These are phyloP conservation scores for Diarsia brunnea DNA, from an alignment of 2,888 invertebrate genomes.

Conservation along the genomic window DNA sequence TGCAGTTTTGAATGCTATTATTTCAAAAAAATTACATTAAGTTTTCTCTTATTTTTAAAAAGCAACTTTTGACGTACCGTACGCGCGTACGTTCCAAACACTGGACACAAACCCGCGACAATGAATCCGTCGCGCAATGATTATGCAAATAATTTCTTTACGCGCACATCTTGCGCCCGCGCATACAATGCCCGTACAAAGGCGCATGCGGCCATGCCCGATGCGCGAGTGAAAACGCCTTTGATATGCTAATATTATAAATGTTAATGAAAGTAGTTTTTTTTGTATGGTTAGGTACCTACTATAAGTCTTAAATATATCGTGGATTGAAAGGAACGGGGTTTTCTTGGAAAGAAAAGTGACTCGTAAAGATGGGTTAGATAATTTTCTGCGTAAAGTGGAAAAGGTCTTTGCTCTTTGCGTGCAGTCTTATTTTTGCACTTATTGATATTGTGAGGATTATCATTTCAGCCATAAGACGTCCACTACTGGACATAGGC, in stretches of 20 bases:
- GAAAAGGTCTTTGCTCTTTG: not conserved
- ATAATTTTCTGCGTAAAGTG: not conserved
- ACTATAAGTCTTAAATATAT: constrained; percentile 1
- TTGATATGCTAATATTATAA: constrained; percentile 78
- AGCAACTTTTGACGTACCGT: constrained; percentile 66
- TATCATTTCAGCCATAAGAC: too few relatives aligned
- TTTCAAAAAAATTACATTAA: too few relatives aligned
- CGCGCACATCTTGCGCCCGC: constrained; percentile 67
- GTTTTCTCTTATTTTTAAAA: not conserved
- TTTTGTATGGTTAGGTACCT: constrained; percentile 39
- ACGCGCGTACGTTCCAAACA: too few relatives aligned
- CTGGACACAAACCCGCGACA: constrained; percentile 68
- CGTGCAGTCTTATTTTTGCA: not conserved
- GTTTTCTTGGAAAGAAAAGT: not conserved
- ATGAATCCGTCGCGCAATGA: constrained; percentile 78
- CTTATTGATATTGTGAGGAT: not conserved
- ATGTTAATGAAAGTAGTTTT: constrained; percentile 67
- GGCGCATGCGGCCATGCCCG: constrained; percentile 37
- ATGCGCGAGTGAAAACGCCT: constrained; percentile 74
- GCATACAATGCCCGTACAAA: constrained; percentile 71
- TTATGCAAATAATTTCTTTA: constrained; percentile 86
- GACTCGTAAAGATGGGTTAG: not conserved
- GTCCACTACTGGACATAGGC: too few relatives aligned
- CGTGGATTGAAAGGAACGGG: not conserved
- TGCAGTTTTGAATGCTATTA: too few relatives aligned